Evolutionary conservation across 2,888 invertebrate genomes (phyloP).

Genomic region (Nemotelus nigrinus): DNA sequence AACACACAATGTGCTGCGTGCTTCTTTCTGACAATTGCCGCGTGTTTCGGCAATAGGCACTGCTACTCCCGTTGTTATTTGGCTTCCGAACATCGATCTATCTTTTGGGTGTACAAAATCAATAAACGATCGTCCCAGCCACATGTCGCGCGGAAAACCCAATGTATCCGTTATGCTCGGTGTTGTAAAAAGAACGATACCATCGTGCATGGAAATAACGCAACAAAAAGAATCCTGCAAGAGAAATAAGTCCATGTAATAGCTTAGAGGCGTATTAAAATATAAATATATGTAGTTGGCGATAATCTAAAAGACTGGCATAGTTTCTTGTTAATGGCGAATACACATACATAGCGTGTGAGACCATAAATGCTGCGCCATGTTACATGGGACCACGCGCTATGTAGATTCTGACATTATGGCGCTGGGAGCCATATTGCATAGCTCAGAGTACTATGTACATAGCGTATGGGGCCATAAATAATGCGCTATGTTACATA

Average conservation of each 20-base stretch:
- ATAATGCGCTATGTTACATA: no score
- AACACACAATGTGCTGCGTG: conserved; percentile 69
- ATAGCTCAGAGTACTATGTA: no score
- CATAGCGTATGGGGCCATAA: no score
- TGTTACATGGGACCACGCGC: no score
- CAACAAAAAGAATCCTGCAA: conserved; percentile 78
- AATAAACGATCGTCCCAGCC: conserved; percentile 85
- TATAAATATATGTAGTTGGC: no score
- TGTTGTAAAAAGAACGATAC: conserved; percentile 81
- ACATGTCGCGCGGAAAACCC: conserved; percentile 85
- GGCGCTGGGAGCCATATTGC: no score
- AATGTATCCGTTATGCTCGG: conserved; percentile 74
- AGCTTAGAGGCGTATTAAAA: conserved; percentile 1
- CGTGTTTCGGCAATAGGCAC: conserved; percentile 69
- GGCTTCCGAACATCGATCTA: conserved; percentile 77
- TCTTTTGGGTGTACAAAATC: conserved; percentile 86
- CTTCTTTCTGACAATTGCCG: conserved; percentile 63
- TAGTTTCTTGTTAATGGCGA: no score
- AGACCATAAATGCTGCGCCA: no score
- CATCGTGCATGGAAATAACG: conserved; percentile 85
- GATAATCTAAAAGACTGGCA: no score
- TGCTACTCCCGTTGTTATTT: conserved; percentile 75
- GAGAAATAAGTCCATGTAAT: background rate
- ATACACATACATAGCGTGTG: no score
- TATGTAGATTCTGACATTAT: no score